Conservation (phyloP, 1,140 invertebrate genomes). For the Melitaea cinxia region DNA sequence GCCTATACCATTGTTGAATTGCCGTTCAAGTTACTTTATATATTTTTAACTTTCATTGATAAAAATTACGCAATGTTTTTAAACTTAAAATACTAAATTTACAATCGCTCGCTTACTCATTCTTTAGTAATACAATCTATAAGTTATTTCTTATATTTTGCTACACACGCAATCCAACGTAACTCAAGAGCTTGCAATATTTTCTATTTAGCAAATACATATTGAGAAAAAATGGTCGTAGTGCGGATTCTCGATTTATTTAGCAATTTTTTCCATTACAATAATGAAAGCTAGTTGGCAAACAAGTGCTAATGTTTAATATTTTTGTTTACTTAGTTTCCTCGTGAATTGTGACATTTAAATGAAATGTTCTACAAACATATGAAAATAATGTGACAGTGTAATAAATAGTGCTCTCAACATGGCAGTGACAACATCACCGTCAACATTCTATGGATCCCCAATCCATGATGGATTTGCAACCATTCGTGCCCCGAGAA, state of each 20-base stretch:
- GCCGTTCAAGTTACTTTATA: too few species aligned
- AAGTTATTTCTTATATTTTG: too few species aligned
- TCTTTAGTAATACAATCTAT: too few species aligned
- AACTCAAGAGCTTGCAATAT: too few species aligned
- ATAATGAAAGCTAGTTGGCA: background rate
- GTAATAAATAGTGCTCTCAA: slow-evolving; percentile 38
- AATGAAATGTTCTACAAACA: background rate
- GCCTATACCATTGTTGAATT: background rate
- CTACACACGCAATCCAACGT: too few species aligned
- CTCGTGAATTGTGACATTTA: background rate
- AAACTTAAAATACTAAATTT: too few species aligned
- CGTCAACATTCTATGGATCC: slow-evolving; percentile 78
- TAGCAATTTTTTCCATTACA: background rate
- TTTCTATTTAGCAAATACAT: too few species aligned
- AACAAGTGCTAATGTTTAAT: too few species aligned
- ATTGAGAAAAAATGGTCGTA: background rate
- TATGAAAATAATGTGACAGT: slow-evolving; percentile 15
- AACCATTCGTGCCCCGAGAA: slow-evolving; percentile 86
- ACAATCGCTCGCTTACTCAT: too few species aligned
- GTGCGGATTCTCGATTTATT: background rate
- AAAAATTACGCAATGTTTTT: too few species aligned
- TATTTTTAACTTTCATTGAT: too few species aligned
- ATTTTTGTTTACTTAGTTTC: background rate
- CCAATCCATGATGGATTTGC: slow-evolving; percentile 91
- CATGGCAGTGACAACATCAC: slow-evolving; percentile 75